Base-by-base conservation (phyloP, 2,113 vertebrate genomes). In the Platichthys stellatus region DNA sequence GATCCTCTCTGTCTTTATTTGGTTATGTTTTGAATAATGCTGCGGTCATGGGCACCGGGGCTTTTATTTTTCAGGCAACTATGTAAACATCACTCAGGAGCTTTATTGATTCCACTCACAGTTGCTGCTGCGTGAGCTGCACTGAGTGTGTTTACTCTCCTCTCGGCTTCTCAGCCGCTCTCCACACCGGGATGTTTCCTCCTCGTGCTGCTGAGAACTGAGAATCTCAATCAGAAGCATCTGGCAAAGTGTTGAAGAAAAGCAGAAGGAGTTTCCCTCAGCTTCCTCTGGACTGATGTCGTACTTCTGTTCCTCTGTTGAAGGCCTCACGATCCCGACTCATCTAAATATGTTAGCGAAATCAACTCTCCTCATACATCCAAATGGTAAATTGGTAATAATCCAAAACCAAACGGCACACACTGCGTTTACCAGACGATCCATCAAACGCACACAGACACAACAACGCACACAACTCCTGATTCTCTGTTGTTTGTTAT, bases 321-420 rank as follows among this genome's bases (percentile, higher is more conserved):
- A 11, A 12, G 62, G 85, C 85, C 83, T 84, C 71, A 75, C 83
- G 88, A 87, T 89, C 80, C 65, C 23, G 63, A 89, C 80, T 87
- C 67, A 76, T 80, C 78, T 40, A 9, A 75, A 82, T 78, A 63
- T 58, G 38, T 86, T 86, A 53, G 35, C 47, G 51, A 53, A 72
- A 81, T 80, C 80, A 62, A 51, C 45, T 60, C 74, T 63, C 56
- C 60, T 61, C 60, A 3, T 59, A 75, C 66, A 64, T 63, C 74
- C 78, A 61, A 76, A 65, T 71, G 63, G 18, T 35, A n/a, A 49
- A 49, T 65, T 49, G 64, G 24, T 54, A 53, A 65, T 72, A 70
- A 71, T 81, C 69, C 78, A 13, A 26, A 63, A 31, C 63, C 62
- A 63, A 83, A 81, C 56, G 20, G 73, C 76, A 56, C 6, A 10